These are phyloP conservation scores for Boloria selene DNA, from an alignment of 2,888 invertebrate species.

Conservation along the genomic window DNA sequence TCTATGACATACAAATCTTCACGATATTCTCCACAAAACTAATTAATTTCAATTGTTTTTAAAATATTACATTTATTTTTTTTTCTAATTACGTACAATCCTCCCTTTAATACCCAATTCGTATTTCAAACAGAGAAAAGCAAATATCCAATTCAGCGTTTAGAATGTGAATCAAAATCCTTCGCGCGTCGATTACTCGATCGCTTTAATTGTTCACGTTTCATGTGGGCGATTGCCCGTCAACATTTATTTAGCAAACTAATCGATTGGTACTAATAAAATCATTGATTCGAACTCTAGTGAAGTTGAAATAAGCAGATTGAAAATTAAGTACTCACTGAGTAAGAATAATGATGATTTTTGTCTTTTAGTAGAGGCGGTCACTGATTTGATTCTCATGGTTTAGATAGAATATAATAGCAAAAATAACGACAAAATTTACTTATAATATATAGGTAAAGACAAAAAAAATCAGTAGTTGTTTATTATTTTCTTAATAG, in stretches of 20 bases:
- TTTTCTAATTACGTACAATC: not conserved
- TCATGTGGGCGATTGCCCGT: constrained; percentile 28
- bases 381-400: no score
- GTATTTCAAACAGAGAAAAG: not conserved
- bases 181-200: constrained; percentile 24
- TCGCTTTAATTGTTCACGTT: constrained; percentile 29
- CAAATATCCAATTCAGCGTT: constrained; percentile 13
- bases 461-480: no score
- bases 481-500: no score
- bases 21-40: no score
- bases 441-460: no score
- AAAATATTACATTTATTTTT: no score
- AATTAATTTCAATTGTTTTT: no score
- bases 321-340: not conserved
- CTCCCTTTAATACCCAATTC: not conserved
- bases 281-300: constrained; percentile 7
- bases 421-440: no score
- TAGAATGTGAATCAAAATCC: constrained; percentile 23
- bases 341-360: no score
- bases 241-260: constrained; percentile 39
- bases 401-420: no score
- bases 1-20: no score
- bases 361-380: no score
- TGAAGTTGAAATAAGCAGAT: constrained; percentile 10
- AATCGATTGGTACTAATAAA: constrained; percentile 22